A percentile compares a stretch with the other conserved stretches of the same genome.
phyloP scores from a whole-genome alignment of 2,797 vertebrate species.

The Scomberomorus guttatus region DNA sequence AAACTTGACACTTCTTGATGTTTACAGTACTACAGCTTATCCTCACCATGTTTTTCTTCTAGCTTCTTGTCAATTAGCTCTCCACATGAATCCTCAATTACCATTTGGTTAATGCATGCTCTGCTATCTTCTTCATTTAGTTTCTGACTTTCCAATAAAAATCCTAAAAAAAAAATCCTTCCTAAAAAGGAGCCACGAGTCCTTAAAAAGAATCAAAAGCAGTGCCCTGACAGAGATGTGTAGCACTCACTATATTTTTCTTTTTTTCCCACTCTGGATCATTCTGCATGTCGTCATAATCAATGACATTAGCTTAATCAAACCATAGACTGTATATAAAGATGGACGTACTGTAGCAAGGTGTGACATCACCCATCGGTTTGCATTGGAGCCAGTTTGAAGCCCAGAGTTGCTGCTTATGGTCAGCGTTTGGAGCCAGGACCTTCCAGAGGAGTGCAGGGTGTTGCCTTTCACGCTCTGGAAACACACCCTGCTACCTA shows the following conservation, averaged over 20 bases:
- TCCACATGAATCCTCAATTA: background rate
- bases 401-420: too few species aligned
- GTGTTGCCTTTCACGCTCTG: too few species aligned
- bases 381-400: too few species aligned
- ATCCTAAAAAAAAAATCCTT: too few species aligned
- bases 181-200: background rate
- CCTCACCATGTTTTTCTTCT: background rate
- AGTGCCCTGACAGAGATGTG: background rate
- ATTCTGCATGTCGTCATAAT: constrained; percentile 49
- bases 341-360: too few species aligned
- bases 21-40: background rate
- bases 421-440: too few species aligned
- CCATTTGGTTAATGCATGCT: background rate
- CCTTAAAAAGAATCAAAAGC: constrained; percentile 33
- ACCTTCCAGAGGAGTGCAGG: too few species aligned
- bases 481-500: too few species aligned
- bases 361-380: too few species aligned
- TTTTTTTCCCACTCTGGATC: constrained; percentile 12
- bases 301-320: constrained; percentile 62
- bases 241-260: background rate
- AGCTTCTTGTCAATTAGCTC: background rate
- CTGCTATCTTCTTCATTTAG: background rate
- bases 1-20: background rate
- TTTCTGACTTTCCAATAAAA: background rate
- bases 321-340: too few species aligned